Conservation (phyloP, 2,888 invertebrate genomes). For the Drosophila atripex region DNA sequence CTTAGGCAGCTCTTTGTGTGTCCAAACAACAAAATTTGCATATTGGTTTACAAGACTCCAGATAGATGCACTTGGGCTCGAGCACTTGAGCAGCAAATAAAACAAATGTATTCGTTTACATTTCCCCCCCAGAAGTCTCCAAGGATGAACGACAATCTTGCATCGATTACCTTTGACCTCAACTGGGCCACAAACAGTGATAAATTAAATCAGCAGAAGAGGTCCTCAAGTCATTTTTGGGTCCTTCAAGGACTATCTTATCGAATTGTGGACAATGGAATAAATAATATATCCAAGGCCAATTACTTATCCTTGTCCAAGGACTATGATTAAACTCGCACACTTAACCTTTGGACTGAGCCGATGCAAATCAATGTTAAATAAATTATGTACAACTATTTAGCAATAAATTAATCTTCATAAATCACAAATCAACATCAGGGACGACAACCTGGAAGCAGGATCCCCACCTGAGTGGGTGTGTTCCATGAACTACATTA, state of each 20-base stretch:
- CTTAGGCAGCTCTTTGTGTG: constrained; percentile 48
- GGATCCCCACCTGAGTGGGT: too few species aligned
- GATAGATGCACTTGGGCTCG: not conserved
- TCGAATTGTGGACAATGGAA: constrained; percentile 16
- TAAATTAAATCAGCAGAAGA: constrained; percentile 28
- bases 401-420: constrained; percentile 82
- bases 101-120: constrained; percentile 69
- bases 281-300: constrained; percentile 1
- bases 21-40: constrained; percentile 60
- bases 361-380: constrained; percentile 77
- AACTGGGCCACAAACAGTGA: constrained; percentile 37
- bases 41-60: constrained; percentile 44
- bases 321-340: constrained; percentile 2
- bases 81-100: constrained; percentile 36
- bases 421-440: constrained; percentile 82
- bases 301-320: constrained; percentile 6
- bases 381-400: constrained; percentile 80
- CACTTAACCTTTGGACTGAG: constrained; percentile 51
- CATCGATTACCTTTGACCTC: constrained; percentile 31
- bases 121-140: constrained; percentile 14
- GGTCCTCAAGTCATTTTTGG: constrained; percentile 27
- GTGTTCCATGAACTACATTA: constrained; percentile 67
- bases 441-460: constrained; percentile 45
- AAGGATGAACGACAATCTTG: constrained; percentile 31
- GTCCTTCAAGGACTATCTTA: constrained; percentile 22